These are phyloP conservation scores for Anguilla anguilla DNA, from an alignment of 2,797 vertebrate genomes.

Conservation along the genomic window DNA sequence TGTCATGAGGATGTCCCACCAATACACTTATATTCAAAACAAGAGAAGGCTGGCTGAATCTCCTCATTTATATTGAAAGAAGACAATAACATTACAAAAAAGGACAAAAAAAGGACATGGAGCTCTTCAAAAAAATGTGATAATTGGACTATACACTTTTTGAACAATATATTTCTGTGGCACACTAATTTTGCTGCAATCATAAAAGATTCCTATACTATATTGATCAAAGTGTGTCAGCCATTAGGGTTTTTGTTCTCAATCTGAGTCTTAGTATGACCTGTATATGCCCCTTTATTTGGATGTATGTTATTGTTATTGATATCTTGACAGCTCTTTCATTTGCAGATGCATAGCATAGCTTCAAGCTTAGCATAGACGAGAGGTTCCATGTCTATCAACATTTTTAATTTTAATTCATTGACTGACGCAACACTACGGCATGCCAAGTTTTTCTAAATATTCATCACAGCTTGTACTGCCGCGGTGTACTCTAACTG, in stretches of 20 bases:
- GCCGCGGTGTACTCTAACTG: neutral
- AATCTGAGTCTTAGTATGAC: neutral
- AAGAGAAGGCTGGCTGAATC: neutral
- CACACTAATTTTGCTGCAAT: neutral
- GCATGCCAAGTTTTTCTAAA: neutral
- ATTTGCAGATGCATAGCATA: neutral
- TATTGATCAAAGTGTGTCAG: neutral
- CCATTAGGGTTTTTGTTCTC: neutral
- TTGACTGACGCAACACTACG: neutral
- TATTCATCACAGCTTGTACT: neutral
- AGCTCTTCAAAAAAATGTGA: neutral
- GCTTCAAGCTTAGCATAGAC: neutral
- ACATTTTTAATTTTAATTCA: neutral
- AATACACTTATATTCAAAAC: neutral
- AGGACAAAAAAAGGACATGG: neutral
- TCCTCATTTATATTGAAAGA: neutral
- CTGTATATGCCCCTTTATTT: neutral
- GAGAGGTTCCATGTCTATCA: neutral
- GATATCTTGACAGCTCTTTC: constrained; percentile 4
- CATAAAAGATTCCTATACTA: neutral
- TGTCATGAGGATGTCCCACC: neutral
- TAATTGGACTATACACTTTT: neutral
- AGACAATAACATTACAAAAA: neutral
- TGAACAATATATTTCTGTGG: neutral
- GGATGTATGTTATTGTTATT: neutral